A percentile compares a stretch with the other conserved stretches of the same genome.
Conservation (phyloP, 92 coral and sea anemone genomes). For the Actinernus sp. region DNA sequence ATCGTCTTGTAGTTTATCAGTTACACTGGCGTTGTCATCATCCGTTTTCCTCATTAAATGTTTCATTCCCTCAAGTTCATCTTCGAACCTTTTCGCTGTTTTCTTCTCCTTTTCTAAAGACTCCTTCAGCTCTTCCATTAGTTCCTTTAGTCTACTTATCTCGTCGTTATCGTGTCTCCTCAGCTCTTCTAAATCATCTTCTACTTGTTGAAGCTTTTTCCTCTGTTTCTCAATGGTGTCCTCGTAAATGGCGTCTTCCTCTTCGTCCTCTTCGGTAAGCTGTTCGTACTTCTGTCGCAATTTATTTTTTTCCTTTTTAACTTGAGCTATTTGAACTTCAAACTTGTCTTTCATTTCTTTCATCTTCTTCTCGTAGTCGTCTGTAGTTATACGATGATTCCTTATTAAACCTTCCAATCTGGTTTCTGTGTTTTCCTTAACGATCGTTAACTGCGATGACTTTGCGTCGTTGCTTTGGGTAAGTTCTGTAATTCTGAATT, state of each 20-base stretch:
- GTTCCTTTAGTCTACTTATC: conserved; percentile 24
- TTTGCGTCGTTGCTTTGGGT: conserved; percentile 45
- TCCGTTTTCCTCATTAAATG: conserved; percentile 10
- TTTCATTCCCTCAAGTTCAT: background rate
- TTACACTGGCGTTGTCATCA: conserved; percentile 3
- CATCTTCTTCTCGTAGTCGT: conserved; percentile 60
- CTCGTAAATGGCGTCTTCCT: background rate
- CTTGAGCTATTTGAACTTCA: conserved; percentile 2
- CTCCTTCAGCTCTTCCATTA: background rate
- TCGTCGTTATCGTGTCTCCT: conserved; percentile 26
- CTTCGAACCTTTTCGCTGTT: background rate
- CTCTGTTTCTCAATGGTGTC: conserved; percentile 25
- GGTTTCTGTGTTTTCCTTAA: conserved; percentile 41
- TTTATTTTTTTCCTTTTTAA: conserved; percentile 12
- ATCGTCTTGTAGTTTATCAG: conserved; percentile 8
- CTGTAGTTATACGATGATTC: conserved; percentile 19
- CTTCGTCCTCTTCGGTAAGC: conserved; percentile 8
- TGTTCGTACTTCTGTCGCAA: conserved; percentile 6
- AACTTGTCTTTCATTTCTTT: conserved; percentile 30
- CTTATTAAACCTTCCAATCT: conserved; percentile 33
- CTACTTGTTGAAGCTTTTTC: conserved; percentile 25
- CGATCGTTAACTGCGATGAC: conserved; percentile 28
- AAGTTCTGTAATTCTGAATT: conserved; percentile 17
- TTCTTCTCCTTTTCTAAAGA: conserved; percentile 11
- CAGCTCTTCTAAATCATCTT: conserved; percentile 18